Evolutionary conservation across 2,888 invertebrate genomes (phyloP), one percentile per base, ranked within the genome.

Genomic region (Lumbricus terrestris): DNA sequence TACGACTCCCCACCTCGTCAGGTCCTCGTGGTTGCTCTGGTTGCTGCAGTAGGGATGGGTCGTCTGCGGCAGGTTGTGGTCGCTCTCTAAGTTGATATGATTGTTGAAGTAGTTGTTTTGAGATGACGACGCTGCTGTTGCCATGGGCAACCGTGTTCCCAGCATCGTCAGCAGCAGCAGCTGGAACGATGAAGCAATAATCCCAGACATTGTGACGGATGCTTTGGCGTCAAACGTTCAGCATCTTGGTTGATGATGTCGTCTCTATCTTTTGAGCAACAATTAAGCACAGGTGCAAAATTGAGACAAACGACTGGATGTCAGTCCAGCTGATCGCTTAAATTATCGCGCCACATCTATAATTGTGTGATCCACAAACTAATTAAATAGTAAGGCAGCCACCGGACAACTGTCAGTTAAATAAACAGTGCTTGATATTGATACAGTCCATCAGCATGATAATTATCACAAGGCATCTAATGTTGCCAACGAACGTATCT

Each of bases 11-110:
- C 34, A 23, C 85, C 85, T 16, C 35, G 37, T 85, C 85, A 37
- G 34, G 82, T 89, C 88, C 88, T 88, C 47, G 37, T 88, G 88
- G 88, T 34, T 89, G 69, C 42, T 88, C 47, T 89, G 34, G 69
- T 88, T 90, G 37, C 47, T 54, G 33, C 69, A 33, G 89, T 38
- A 82, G 1, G 34, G 34, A 23, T 89, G 38, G 29, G 29, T n/a
- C n/a, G 34, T 20, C 29, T 29, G 29, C 23, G 38, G 37, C 1
- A 13, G 8, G 20, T 34, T 40, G 42, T n/a, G 29, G 88, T 88
- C 29, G 16, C 4, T n/a, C 29, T n/a, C 69, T 33, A 34, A n/a
- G n/a, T n/a, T n/a, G n/a, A n/a, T n/a, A n/a, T n/a, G n/a, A n/a
- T n/a, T n/a, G n/a, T n/a, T 42, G 90, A 88, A 8, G 88, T 23